Evolutionary conservation across 2,797 vertebrate species (phyloP).

Genomic region (Margarornis squamiger): DNA sequence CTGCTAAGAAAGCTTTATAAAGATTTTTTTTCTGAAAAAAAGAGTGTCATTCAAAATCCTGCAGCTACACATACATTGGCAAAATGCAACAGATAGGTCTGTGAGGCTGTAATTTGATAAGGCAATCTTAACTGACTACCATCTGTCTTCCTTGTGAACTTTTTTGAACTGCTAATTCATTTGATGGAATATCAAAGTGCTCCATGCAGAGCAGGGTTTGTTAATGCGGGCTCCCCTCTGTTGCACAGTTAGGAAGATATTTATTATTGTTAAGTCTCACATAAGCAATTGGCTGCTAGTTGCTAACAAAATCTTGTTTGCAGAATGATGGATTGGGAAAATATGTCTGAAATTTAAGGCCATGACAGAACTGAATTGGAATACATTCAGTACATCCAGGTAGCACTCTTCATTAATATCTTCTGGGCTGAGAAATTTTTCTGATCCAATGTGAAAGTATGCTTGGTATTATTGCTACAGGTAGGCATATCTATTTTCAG

Average conservation of each 20-base stretch:
- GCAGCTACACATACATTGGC: background rate
- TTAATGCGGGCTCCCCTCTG: background rate
- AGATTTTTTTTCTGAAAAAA: background rate
- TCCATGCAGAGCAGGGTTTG: background rate
- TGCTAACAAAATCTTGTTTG: background rate
- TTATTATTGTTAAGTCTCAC: background rate
- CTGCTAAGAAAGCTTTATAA: background rate
- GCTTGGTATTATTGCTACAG: background rate
- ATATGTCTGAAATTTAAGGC: background rate
- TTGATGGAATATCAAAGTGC: background rate
- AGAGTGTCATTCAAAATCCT: background rate
- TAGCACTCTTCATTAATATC: background rate
- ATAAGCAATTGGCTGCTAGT: background rate
- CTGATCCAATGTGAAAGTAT: background rate
- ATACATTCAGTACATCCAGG: background rate
- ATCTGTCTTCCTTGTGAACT: background rate
- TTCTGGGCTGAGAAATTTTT: background rate
- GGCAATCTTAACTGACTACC: background rate
- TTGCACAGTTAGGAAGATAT: background rate
- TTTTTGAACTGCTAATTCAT: background rate
- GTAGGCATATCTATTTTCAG: background rate
- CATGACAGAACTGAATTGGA: background rate
- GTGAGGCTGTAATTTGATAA: background rate
- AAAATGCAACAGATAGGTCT: background rate
- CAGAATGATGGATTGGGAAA: background rate